phyloP scores from a whole-genome alignment of 2,888 invertebrate species.

The Dryadula phaetusa region DNA sequence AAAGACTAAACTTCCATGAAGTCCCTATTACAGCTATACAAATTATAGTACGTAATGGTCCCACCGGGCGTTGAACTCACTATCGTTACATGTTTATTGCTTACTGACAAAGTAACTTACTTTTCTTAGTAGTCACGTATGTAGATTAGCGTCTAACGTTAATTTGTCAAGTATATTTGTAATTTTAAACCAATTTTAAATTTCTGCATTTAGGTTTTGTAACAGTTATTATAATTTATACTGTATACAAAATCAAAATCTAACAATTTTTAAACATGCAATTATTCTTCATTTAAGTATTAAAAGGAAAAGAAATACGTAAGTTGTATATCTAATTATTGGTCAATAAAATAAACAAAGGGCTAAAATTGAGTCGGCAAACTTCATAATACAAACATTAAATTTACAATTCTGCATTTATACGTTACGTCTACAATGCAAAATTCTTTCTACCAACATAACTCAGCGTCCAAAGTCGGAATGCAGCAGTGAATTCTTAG shows the following conservation, averaged over 20 bases:
- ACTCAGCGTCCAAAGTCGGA: constrained; percentile 22
- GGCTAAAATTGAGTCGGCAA: no score
- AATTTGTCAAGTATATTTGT: not conserved
- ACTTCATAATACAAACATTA: constrained; percentile 7
- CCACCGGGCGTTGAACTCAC: constrained; percentile 28
- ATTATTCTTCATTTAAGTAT: no score
- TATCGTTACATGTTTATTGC: constrained; percentile 24
- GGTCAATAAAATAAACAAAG: no score
- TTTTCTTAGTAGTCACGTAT: not conserved
- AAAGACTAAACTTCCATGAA: constrained; percentile 20
- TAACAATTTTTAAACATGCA: no score
- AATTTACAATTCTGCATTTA: not conserved
- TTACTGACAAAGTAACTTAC: constrained; percentile 1
- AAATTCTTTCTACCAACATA: constrained; percentile 13
- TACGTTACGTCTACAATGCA: constrained; percentile 7
- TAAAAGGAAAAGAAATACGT: no score
- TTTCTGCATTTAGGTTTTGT: not conserved
- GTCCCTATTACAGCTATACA: constrained; percentile 15
- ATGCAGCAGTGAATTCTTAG: constrained; percentile 30
- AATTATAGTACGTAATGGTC: constrained; percentile 19
- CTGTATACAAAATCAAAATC: not conserved
- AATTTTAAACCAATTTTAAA: not conserved
- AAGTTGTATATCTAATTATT: no score
- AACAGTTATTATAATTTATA: not conserved
- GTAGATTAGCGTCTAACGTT: not conserved